Base-by-base conservation (phyloP, 2,888 invertebrate genomes). In the Phengaris alcon region DNA sequence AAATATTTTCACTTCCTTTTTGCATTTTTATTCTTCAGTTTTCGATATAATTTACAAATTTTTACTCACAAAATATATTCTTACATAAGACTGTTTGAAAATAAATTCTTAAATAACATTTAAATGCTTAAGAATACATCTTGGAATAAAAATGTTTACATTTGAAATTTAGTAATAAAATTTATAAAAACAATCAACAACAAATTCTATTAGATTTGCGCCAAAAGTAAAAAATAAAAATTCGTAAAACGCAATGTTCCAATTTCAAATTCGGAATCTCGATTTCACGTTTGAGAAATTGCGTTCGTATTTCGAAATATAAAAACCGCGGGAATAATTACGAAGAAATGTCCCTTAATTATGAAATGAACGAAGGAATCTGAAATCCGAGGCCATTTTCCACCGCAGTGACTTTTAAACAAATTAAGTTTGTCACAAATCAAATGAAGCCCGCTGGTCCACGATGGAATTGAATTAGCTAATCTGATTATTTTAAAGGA, bases 391-490 rank as follows among this genome's bases (percentile, higher is more conserved):
- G 75, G 74, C 76, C 81, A 82, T 84, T 82, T 82, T 80, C 81
- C 80, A 74, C 75, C 77, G 76, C 79, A 77, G 79, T 79, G 82
- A 82, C 79, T 84, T 81, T 82, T 80, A 83, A 84, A 81, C 79
- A 80, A 84, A 84, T 83, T 81, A 83, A 81, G 84, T 82, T 82
- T 79, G 81, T 82, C 82, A 83, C 83, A 85, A 87, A 89, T 88
- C 87, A 88, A 90, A 88, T 88, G 86, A 87, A 83, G 80, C 81
- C 78, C 74, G 74, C 52, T 54, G 69, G 75, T 55, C 79, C 80
- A 87, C 85, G 87, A 87, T 86, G 86, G 88, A 87, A 89, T 86
- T 83, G 83, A 85, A 87, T 90, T 89, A 88, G 85, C 87, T 82
- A 84, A 84, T 84, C 84, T 87, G 86, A 90, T 90, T 89, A 88